phyloP scores from a whole-genome alignment of 2,797 vertebrate genomes.

The Neostethus bicornis region DNA sequence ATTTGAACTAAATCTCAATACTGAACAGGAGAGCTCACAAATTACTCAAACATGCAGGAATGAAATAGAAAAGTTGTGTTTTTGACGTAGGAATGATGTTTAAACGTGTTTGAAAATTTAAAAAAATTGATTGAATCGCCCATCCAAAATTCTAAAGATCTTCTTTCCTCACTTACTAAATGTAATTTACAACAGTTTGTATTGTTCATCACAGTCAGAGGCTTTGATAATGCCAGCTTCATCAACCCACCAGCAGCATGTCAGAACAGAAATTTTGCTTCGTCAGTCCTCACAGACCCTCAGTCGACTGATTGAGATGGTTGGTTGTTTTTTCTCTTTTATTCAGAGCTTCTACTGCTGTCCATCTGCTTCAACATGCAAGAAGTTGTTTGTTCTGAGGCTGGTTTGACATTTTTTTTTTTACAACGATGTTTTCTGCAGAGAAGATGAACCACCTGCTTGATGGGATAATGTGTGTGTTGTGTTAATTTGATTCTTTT shows the following conservation, averaged over 20 bases:
- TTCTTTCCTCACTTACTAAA: no score
- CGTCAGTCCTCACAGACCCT: slow-evolving; percentile 16
- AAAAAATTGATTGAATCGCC: no score
- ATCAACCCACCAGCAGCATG: slow-evolving; percentile 53
- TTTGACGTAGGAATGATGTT: no score
- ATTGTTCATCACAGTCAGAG: slow-evolving; percentile 10
- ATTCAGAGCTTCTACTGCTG: slow-evolving; percentile 17
- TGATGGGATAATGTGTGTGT: background rate
- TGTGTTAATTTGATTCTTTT: background rate
- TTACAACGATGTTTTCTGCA: slow-evolving; percentile 16
- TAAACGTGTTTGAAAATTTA: no score
- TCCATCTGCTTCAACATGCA: slow-evolving; percentile 38
- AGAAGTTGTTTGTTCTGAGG: slow-evolving; percentile 27
- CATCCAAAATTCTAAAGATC: no score
- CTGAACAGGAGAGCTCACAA: no score
- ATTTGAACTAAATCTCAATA: no score
- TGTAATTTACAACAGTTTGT: slow-evolving; percentile 10
- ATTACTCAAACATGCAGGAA: no score
- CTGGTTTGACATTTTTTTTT: slow-evolving; percentile 5
- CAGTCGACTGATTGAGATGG: slow-evolving; percentile 15
- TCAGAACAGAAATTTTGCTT: slow-evolving; percentile 32
- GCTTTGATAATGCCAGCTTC: slow-evolving; percentile 31
- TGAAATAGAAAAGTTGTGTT: no score
- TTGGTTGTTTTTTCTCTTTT: slow-evolving; percentile 23
- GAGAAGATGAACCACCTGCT: slow-evolving; percentile 16